Evolutionary conservation across 2,797 vertebrate species (phyloP).

Genomic region (Uromys caudimaculatus): DNA sequence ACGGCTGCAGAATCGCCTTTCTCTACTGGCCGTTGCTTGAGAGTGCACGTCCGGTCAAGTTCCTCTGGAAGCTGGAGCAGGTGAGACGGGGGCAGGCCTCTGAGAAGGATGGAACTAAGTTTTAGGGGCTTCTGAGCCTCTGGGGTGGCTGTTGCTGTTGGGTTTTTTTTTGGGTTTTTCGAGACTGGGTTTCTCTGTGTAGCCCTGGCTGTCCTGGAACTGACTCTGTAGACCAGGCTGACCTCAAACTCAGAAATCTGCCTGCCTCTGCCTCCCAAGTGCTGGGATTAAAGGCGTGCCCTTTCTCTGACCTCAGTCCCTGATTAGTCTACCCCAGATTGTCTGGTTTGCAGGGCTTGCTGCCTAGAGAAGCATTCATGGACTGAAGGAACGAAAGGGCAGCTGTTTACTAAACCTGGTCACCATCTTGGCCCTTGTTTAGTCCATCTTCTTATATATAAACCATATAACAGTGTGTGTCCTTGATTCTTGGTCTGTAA

Average conservation of each 20-base stretch:
- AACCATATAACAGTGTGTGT: not conserved
- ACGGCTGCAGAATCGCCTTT: conserved; percentile 96
- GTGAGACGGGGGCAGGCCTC: conserved; percentile 85
- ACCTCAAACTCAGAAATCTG: no score
- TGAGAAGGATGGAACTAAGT: not conserved
- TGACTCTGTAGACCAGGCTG: no score
- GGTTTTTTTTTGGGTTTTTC: no score
- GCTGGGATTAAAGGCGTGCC: no score
- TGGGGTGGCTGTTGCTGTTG: not conserved
- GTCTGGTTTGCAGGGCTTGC: not conserved
- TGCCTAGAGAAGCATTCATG: not conserved
- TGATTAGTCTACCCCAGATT: not conserved
- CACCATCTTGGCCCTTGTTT: not conserved
- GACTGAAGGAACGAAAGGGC: not conserved
- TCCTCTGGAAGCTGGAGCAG: conserved; percentile 99
- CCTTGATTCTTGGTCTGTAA: not conserved
- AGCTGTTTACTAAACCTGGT: not conserved
- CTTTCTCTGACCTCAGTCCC: not conserved
- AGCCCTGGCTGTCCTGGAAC: no score
- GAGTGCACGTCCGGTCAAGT: conserved; percentile 96
- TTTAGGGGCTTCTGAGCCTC: not conserved
- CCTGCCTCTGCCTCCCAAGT: no score
- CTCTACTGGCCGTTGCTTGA: conserved; percentile 98
- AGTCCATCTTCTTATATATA: conserved; percentile 15
- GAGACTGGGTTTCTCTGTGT: no score